Evolutionary conservation across 2,888 invertebrate species (phyloP).

Genomic region (Dexiosoma caninum): DNA sequence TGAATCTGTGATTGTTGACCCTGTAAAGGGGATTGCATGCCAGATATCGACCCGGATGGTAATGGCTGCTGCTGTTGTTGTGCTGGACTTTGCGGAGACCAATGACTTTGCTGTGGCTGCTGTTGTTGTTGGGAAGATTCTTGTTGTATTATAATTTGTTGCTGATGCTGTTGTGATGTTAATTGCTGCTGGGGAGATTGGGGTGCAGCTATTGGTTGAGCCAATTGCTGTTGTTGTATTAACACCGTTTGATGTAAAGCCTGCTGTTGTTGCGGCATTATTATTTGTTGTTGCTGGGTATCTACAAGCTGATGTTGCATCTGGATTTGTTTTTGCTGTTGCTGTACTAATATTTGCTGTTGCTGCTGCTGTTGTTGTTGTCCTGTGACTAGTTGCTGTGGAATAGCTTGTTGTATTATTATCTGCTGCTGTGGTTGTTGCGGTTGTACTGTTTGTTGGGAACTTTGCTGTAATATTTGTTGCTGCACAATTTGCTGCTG

Average conservation of each 20-base stretch:
- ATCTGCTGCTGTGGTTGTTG: slow-evolving; percentile 70
- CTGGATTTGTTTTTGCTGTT: slow-evolving; percentile 79
- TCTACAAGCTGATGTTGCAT: slow-evolving; percentile 66
- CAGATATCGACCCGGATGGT: slow-evolving; percentile 68
- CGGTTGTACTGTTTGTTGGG: slow-evolving; percentile 78
- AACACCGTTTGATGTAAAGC: slow-evolving; percentile 70
- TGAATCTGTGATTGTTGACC: slow-evolving; percentile 63
- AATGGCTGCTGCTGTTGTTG: slow-evolving; percentile 67
- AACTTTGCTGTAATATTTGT: slow-evolving; percentile 78
- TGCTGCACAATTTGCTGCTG: slow-evolving; percentile 76
- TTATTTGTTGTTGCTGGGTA: slow-evolving; percentile 66
- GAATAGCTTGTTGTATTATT: slow-evolving; percentile 62
- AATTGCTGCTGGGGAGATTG: slow-evolving; percentile 72
- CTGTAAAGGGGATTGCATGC: slow-evolving; percentile 69
- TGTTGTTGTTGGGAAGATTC: slow-evolving; percentile 73
- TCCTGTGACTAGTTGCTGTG: slow-evolving; percentile 52
- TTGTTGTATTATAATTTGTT: slow-evolving; percentile 81
- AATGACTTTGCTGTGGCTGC: slow-evolving; percentile 77
- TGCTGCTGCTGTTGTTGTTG: slow-evolving; percentile 66
- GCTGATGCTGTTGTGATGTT: slow-evolving; percentile 75
- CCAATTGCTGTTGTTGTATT: slow-evolving; percentile 73
- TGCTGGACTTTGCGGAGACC: slow-evolving; percentile 77
- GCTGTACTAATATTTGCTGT: slow-evolving; percentile 75
- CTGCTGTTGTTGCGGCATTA: slow-evolving; percentile 67
- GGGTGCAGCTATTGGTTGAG: slow-evolving; percentile 68